Evolutionary conservation across 37 sponge, comb jelly and placozoan species (phyloP).

Genomic region (Theonella swinhoei): DNA sequence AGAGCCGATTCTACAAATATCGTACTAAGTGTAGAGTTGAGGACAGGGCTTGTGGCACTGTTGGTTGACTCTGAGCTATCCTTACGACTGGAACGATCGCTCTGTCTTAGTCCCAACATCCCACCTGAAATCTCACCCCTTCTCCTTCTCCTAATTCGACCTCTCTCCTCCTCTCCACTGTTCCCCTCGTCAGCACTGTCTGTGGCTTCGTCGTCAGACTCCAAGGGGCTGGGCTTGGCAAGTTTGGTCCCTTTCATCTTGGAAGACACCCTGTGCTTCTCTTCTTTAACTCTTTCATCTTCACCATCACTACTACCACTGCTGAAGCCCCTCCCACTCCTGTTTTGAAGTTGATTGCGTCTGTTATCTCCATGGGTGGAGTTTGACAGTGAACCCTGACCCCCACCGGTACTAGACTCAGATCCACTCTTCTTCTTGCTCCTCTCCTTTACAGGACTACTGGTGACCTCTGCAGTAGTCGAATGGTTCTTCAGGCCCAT

Average conservation of each 20-base stretch:
- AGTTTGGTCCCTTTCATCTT: slow-evolving; percentile 10
- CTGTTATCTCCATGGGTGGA: neutral
- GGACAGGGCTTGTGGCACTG: neutral
- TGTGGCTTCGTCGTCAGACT: slow-evolving; percentile 52
- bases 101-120: neutral
- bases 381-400: neutral
- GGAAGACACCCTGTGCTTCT: neutral
- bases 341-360: neutral
- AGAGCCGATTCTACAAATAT: neutral
- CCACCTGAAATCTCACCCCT: neutral
- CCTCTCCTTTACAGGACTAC: neutral
- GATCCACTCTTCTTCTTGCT: slow-evolving; percentile 31
- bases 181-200: slow-evolving; percentile 66
- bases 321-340: slow-evolving; percentile 6
- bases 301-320: slow-evolving; percentile 32
- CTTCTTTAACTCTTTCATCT: slow-evolving; percentile 7
- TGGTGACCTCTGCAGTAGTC: neutral
- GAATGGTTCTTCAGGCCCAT: neutral
- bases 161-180: neutral
- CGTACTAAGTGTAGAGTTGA: neutral
- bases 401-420: slow-evolving; percentile 22
- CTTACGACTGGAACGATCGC: neutral
- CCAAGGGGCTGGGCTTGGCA: neutral
- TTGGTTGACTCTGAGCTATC: neutral
- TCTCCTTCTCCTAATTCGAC: neutral